phyloP scores from a whole-genome alignment of 2,113 vertebrate genomes.

The Cercocebus atys region DNA sequence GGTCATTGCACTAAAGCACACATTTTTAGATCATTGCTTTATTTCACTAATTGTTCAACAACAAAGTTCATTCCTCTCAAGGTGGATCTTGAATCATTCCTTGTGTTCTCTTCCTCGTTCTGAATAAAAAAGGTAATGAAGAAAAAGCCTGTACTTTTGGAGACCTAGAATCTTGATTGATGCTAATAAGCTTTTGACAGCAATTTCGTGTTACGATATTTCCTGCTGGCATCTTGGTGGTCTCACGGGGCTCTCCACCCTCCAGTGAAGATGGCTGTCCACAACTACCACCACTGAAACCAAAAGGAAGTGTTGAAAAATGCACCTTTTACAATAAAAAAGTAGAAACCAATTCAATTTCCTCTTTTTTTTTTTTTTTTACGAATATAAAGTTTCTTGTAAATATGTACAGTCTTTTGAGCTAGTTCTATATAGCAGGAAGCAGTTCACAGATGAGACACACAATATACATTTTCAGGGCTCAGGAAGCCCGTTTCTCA shows the following conservation, averaged over 20 bases:
- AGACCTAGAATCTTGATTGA: conserved; percentile 82
- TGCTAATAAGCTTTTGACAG: conserved; percentile 81
- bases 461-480: conserved; percentile 82
- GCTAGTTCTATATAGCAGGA: conserved; percentile 89
- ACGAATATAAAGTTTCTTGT: conserved; percentile 93
- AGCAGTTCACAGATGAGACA: conserved; percentile 88
- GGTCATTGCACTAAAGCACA: conserved; percentile 74
- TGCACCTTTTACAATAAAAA: conserved; percentile 92
- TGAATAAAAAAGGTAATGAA: conserved; percentile 87
- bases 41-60: conserved; percentile 86
- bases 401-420: conserved; percentile 91
- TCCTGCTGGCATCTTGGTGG: conserved; percentile 83
- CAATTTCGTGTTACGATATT: conserved; percentile 76
- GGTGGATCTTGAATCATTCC: conserved; percentile 77
- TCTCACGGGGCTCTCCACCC: conserved; percentile 75
- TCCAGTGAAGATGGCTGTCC: conserved; percentile 80
- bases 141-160: conserved; percentile 83
- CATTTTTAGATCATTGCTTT: conserved; percentile 83
- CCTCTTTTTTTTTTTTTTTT: conserved; percentile 84
- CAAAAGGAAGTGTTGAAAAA: conserved; percentile 89
- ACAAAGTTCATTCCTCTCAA: conserved; percentile 82
- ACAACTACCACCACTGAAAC: conserved; percentile 83
- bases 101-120: conserved; percentile 78
- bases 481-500: conserved; percentile 81
- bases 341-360: conserved; percentile 92